Conservation (phyloP, 2,888 invertebrate species). For the Campaea margaritaria region DNA sequence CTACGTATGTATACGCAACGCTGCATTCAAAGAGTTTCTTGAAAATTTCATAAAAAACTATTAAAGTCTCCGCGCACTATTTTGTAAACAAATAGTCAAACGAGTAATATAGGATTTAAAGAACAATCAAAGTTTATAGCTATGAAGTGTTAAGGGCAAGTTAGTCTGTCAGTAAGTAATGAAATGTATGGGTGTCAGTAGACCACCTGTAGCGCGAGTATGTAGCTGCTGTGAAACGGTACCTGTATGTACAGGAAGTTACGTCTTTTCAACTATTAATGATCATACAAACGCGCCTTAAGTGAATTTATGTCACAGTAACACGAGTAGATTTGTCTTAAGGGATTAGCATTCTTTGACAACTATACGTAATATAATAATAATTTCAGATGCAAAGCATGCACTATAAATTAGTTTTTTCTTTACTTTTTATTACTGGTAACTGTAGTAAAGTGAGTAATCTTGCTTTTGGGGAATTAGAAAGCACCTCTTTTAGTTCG, state of each 20-base stretch:
- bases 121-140: conserved; percentile 70
- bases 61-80: neutral
- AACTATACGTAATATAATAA: no score
- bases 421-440: no score
- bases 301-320: neutral
- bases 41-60: no score
- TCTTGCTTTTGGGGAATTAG: no score
- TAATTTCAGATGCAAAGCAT: no score
- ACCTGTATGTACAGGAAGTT: conserved; percentile 20
- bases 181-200: conserved; percentile 59
- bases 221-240: conserved; percentile 23
- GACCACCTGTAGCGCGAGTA: conserved; percentile 66
- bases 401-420: no score
- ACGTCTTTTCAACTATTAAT: neutral
- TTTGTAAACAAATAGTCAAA: conserved; percentile 6
- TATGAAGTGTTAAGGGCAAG: conserved; percentile 47
- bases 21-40: no score
- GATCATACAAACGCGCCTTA: neutral
- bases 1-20: no score
- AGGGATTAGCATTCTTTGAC: no score
- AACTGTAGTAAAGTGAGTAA: no score
- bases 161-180: conserved; percentile 57
- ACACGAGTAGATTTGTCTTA: no score
- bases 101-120: conserved; percentile 16
- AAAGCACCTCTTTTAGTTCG: no score